phyloP scores from a whole-genome alignment of 2,113 vertebrate genomes.

The Nematolebias whitei region DNA sequence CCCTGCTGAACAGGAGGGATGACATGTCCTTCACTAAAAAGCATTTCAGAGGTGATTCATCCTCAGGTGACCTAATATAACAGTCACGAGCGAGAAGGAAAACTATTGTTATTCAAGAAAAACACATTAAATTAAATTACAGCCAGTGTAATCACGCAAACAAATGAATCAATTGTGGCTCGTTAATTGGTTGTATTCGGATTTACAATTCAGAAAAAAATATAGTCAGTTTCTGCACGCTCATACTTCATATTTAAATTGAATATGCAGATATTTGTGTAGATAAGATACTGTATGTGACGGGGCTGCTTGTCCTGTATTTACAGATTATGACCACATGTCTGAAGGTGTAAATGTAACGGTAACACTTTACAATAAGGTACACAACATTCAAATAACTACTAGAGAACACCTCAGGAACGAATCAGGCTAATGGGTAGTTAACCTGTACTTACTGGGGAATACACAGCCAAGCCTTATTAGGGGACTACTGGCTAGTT shows the following conservation, averaged over 20 bases:
- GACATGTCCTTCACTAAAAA: conserved; percentile 21
- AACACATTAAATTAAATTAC: no score
- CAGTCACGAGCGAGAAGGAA: neutral
- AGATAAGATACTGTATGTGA: neutral
- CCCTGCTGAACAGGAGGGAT: conserved; percentile 21
- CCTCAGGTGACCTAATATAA: conserved; percentile 16
- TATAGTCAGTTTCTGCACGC: neutral
- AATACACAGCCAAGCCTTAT: no score
- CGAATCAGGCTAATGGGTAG: no score
- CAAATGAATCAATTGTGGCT: no score
- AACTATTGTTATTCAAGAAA: neutral
- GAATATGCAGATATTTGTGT: neutral
- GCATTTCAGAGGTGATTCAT: conserved; percentile 28
- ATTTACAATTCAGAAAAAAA: neutral
- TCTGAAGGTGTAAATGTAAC: neutral
- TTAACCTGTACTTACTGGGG: no score
- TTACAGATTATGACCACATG: neutral
- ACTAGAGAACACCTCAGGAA: no score
- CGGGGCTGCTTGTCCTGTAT: no score
- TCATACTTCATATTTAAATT: neutral
- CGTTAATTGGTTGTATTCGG: no score
- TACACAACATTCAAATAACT: no score
- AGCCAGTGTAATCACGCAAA: no score
- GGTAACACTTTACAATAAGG: no score
- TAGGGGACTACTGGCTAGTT: no score